Base-by-base conservation (phyloP, 2,888 invertebrate species). In the Hemaris fuciformis region DNA sequence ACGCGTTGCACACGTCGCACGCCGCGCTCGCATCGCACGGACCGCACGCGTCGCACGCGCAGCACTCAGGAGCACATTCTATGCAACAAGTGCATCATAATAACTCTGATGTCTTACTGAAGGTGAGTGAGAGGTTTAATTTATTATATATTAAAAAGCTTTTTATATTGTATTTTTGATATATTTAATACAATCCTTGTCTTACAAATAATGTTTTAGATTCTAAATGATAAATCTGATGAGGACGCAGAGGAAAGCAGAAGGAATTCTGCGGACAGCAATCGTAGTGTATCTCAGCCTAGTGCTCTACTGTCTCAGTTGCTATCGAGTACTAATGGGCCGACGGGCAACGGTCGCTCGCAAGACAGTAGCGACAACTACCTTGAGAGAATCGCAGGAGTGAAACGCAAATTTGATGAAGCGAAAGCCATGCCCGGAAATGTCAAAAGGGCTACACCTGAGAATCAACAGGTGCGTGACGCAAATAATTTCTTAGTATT, bases 161-260 rank as follows among this genome's bases (percentile, higher is more conserved):
- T 13, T 8, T 45, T 43, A 0, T 59, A 7, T 31, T 31, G 20
- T 31, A 2, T 18, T 3, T 15, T 41, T 53, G 10, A 25, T n/a
- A 3, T 15, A 23, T n/a, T n/a, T 6, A 23, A 41, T 18, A 25
- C 25, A 42, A 48, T 41, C 10, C 60, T 27, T 10, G 41, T 23
- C 31, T 53, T 53, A 53, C 27, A 41, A 63, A 62, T 64, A 18
- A 69, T 57, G 66, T 38, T 67, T 62, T 65, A 97, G 96, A 94
- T 97, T 84, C 91, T 97, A 67, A 97, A 97, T 80, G 96, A 97
- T 69, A 96, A 96, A 86, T 95, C 95, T 64, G 97, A 97, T 74
- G 96, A 96, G 72, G 97, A 97, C 71, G 95, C 95, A 67, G 93
- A 94, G 63, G 96, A 95, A 66, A 89, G 89, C 69, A 91, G 93